Conservation (phyloP, 2,797 vertebrate species). For the Valencia hispanica region DNA sequence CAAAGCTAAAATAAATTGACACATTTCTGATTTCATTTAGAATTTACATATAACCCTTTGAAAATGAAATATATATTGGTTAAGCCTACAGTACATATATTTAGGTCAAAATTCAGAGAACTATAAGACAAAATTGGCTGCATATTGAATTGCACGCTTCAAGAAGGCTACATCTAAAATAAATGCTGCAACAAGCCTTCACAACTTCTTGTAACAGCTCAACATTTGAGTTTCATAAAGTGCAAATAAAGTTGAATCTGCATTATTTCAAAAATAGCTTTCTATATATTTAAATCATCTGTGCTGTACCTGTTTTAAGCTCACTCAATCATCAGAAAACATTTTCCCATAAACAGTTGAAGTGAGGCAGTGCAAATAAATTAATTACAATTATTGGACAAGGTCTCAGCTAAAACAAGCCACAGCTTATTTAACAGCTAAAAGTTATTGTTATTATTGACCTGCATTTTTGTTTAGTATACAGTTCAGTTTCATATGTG, state of each 20-base stretch:
- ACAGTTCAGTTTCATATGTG: not conserved
- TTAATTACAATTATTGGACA: slow-evolving; percentile 7
- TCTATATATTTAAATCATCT: not conserved
- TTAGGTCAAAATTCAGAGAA: slow-evolving; percentile 29
- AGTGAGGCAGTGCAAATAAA: not conserved
- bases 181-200: slow-evolving; percentile 43
- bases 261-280: slow-evolving; percentile 40
- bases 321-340: slow-evolving; percentile 9
- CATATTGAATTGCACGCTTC: slow-evolving; percentile 39
- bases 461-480: not conserved
- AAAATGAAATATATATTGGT: slow-evolving; percentile 57
- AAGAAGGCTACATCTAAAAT: slow-evolving; percentile 23
- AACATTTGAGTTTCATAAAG: slow-evolving; percentile 62
- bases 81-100: slow-evolving; percentile 36
- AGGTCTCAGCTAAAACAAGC: slow-evolving; percentile 27
- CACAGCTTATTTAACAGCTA: not conserved
- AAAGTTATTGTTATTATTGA: not conserved
- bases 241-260: slow-evolving; percentile 61
- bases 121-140: slow-evolving; percentile 7
- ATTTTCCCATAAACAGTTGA: not conserved
- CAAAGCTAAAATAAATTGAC: slow-evolving; percentile 40
- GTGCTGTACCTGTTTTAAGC: slow-evolving; percentile 6
- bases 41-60: slow-evolving; percentile 43
- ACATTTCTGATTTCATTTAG: slow-evolving; percentile 34
- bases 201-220: slow-evolving; percentile 36